Conservation (phyloP, 2,113 vertebrate species). For the Cyphomyrus plagiostoma region DNA sequence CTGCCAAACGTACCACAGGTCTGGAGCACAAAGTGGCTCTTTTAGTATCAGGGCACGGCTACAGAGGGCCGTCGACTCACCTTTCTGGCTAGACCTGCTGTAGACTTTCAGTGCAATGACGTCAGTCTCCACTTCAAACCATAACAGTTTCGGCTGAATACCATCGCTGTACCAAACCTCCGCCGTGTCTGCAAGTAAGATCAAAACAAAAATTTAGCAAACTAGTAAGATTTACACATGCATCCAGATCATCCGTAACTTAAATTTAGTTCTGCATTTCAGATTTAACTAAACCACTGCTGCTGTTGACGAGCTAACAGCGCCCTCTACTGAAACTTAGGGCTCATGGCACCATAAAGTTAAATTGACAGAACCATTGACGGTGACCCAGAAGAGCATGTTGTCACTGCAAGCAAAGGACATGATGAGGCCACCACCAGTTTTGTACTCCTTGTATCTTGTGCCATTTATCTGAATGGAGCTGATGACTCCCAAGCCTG, state of each 20-base stretch:
- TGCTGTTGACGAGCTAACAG: neutral
- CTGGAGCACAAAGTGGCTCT: neutral
- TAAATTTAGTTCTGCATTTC: no score
- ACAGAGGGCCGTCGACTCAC: slow-evolving; percentile 41
- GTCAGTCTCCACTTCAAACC: slow-evolving; percentile 69
- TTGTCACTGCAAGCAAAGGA: slow-evolving; percentile 65
- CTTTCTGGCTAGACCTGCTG: slow-evolving; percentile 69
- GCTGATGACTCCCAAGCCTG: slow-evolving; percentile 68
- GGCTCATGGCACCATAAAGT: neutral
- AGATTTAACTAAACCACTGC: no score
- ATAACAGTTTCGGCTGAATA: slow-evolving; percentile 60
- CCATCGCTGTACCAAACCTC: slow-evolving; percentile 75
- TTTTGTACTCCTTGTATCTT: slow-evolving; percentile 56
- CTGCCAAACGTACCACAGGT: neutral
- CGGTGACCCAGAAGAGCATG: slow-evolving; percentile 72
- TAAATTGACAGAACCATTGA: slow-evolving; percentile 51
- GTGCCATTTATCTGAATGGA: slow-evolving; percentile 72
- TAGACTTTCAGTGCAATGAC: slow-evolving; percentile 68
- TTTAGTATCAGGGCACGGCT: neutral
- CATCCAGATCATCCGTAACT: neutral
- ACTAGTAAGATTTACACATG: neutral
- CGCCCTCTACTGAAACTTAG: slow-evolving; percentile 15
- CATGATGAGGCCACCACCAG: slow-evolving; percentile 47
- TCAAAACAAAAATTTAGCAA: neutral
- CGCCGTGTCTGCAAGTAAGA: slow-evolving; percentile 50